phyloP scores from a whole-genome alignment of 2,888 invertebrate species.

The Tolmerus cingulatus region DNA sequence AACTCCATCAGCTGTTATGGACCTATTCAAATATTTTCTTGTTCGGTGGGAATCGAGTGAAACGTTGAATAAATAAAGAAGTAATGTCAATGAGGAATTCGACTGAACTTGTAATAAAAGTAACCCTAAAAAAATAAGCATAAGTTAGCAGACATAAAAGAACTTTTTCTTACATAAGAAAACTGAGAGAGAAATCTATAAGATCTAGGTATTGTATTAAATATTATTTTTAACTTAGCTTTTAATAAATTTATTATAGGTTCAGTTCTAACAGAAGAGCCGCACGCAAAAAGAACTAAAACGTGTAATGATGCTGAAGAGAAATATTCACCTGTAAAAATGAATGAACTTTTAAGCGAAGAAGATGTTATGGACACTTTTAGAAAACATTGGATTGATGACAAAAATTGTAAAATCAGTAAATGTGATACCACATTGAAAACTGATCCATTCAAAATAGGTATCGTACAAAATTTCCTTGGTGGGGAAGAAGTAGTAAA shows the following conservation, averaged over 20 bases:
- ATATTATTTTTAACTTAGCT: not conserved
- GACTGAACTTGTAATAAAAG: not conserved
- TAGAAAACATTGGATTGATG: not conserved
- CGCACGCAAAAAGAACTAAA: not conserved
- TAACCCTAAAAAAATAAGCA: not conserved
- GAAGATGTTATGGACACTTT: not conserved
- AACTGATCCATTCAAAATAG: slow-evolving; percentile 73
- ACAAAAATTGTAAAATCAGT: not conserved
- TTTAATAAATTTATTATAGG: not conserved
- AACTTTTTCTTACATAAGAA: not conserved
- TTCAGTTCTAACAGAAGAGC: not conserved
- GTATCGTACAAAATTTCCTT: slow-evolving; percentile 72
- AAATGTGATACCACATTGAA: slow-evolving; percentile 60
- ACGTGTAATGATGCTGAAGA: not conserved
- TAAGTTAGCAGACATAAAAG: not conserved
- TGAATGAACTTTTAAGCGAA: not conserved
- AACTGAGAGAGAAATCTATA: not conserved
- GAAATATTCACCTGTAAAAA: not conserved
- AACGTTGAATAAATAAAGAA: too few species aligned
- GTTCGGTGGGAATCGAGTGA: not conserved
- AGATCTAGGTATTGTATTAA: not conserved
- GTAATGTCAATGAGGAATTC: not conserved
- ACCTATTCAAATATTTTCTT: not conserved
- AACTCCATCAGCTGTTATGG: not conserved
- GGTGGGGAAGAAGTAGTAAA: slow-evolving; percentile 71